Evolutionary conservation across 2,113 vertebrate genomes (phyloP).

Genomic region (Todiramphus saurophagus): DNA sequence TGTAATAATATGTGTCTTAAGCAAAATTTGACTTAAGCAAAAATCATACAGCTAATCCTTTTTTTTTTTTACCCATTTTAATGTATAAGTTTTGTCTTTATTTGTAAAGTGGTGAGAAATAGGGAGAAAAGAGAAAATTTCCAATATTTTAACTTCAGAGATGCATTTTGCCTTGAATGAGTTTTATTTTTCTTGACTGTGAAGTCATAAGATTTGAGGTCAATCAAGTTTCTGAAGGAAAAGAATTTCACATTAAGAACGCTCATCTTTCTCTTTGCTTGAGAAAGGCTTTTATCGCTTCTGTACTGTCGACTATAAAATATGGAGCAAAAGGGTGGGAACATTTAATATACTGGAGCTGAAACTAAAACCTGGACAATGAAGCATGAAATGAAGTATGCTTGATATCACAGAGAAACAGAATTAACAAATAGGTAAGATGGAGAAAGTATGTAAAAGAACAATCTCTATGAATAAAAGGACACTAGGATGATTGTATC

Average conservation of each 20-base stretch:
- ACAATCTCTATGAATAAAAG: slow-evolving; percentile 28
- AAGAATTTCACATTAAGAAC: slow-evolving; percentile 12
- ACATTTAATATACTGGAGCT: slow-evolving; percentile 47
- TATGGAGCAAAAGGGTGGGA: slow-evolving; percentile 44
- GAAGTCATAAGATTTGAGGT: not conserved
- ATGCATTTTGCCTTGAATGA: not conserved
- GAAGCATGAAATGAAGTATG: slow-evolving; percentile 71
- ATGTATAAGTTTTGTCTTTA: not conserved
- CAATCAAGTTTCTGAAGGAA: slow-evolving; percentile 35
- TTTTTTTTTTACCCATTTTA: not conserved
- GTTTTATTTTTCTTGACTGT: slow-evolving; percentile 18
- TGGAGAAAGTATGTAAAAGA: slow-evolving; percentile 19
- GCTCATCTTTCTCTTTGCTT: not conserved
- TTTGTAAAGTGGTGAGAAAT: not conserved
- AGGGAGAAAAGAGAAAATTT: not conserved
- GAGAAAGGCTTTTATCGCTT: slow-evolving; percentile 45
- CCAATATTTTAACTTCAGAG: not conserved
- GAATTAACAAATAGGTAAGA: slow-evolving; percentile 63
- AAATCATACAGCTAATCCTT: not conserved
- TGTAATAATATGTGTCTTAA: not conserved
- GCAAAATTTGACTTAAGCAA: not conserved
- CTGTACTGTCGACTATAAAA: slow-evolving; percentile 3
- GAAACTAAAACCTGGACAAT: slow-evolving; percentile 62
- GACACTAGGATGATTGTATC: not conserved
- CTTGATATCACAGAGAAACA: slow-evolving; percentile 39